Percentiles rank a stretch among this genome's conserved stretches.
These are phyloP conservation scores for Columba guinea DNA, from an alignment of 2,797 vertebrate genomes.

Conservation along the genomic window DNA sequence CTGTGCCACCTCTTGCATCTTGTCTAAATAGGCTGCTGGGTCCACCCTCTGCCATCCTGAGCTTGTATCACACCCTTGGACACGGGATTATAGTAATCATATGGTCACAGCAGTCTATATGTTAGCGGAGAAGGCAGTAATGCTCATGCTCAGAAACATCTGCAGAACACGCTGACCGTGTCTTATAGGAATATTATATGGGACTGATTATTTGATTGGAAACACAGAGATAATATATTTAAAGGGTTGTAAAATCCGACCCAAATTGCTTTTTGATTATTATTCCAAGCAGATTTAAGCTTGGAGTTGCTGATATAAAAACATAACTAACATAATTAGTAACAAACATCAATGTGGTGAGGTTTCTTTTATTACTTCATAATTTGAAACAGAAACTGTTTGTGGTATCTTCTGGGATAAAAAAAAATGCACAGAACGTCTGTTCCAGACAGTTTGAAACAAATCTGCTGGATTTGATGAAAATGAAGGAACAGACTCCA, in stretches of 20 bases:
- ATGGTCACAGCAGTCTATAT: background rate
- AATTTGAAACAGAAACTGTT: conserved; percentile 55
- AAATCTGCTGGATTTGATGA: background rate
- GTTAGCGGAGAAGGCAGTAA: background rate
- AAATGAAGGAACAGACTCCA: conserved; percentile 16
- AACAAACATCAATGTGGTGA: conserved; percentile 1
- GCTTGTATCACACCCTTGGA: background rate
- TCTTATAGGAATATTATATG: background rate
- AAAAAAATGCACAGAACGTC: background rate
- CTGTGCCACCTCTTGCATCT: background rate
- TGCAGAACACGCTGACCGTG: background rate
- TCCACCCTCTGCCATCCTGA: background rate
- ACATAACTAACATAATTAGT: conserved; percentile 31
- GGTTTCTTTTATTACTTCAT: conserved; percentile 34
- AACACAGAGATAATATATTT: conserved; percentile 18
- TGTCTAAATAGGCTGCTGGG: background rate
- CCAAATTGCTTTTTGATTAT: conserved; percentile 12
- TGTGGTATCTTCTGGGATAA: background rate
- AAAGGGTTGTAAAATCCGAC: conserved; percentile 34
- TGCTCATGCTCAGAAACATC: background rate
- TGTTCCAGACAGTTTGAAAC: conserved; percentile 13
- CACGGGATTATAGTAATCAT: too few species aligned
- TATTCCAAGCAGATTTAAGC: conserved; percentile 1
- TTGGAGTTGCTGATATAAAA: conserved; percentile 37
- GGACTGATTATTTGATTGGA: conserved; percentile 3